Evolutionary conservation across 2,797 vertebrate species (phyloP), one percentile per base, ranked within the genome.

Genomic region (Spheniscus humboldti): DNA sequence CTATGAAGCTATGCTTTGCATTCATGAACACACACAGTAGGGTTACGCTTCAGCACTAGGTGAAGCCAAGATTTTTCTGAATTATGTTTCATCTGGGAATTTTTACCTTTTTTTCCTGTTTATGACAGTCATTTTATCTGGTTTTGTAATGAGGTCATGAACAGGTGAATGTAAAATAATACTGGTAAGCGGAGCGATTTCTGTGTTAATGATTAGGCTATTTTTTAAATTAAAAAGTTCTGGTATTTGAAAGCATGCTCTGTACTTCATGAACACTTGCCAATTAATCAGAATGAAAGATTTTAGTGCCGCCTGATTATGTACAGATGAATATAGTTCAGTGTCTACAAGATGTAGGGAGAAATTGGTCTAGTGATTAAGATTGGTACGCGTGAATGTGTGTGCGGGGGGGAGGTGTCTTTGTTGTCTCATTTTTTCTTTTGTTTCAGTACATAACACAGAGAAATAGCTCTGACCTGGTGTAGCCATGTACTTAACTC

Each of bases 91-190:
- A 97, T 97, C 96, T 96, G 98, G 98, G 97, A 98, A 97, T 98
- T 98, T 98, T 97, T 98, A 97, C 97, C 97, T 97, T 98, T 97
- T 97, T 92, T 96, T 94, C 94, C 97, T 98, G 97, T 98, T 98
- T 98, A 98, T 98, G 97, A 97, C 97, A 98, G 98, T 98, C 97
- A 97, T 98, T 98, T 98, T 97, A 97, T 98, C 98, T 98, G 95
- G 95, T 97, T 98, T 98, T 96, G 95, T 98, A 98, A 98, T 98
- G 97, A 98, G 98, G 97, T 98, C 98, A 98, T 97, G 97, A 98
- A 98, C 97, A 98, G 98, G 98, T 98, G 97, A 98, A 98, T 98
- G 96, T 98, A 97, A 98, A 98, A 98, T 97, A 98, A 98, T 97
- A 96, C 97, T 98, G 94, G 97, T 98, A 97, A 97, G 97, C 68